phyloP scores from a whole-genome alignment of 2,797 vertebrate species.

The Pseudochaenichthys georgianus region DNA sequence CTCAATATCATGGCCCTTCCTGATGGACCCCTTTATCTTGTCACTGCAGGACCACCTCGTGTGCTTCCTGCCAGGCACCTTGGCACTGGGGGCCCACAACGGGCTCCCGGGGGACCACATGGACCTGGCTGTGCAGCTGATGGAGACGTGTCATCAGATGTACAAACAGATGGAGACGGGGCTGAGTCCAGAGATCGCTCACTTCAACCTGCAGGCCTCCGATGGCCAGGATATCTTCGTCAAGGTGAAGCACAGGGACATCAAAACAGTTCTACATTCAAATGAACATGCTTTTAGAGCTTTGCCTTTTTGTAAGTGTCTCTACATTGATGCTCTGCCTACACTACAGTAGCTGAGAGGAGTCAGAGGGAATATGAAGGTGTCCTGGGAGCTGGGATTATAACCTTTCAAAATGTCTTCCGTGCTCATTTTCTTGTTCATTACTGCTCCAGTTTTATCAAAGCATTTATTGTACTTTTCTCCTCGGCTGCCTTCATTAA shows the following conservation, averaged over 20 bases:
- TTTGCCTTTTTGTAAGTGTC: neutral
- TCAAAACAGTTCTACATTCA: neutral
- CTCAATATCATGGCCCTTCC: neutral
- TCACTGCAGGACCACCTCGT: constrained; percentile 93
- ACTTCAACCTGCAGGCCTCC: constrained; percentile 88
- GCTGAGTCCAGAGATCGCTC: constrained; percentile 94
- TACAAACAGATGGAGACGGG: constrained; percentile 95
- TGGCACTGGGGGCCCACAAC: constrained; percentile 93
- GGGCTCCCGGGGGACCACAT: constrained; percentile 92
- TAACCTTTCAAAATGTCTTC: constrained; percentile 23
- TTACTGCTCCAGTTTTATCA: constrained; percentile 34
- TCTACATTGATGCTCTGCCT: neutral
- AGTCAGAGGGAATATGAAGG: neutral
- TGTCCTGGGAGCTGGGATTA: constrained; percentile 19
- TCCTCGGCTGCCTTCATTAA: constrained; percentile 38
- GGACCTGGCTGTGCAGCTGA: constrained; percentile 91
- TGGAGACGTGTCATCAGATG: constrained; percentile 98
- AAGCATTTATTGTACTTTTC: neutral
- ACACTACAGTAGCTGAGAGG: neutral
- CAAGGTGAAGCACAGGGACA: constrained; percentile 84
- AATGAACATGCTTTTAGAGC: neutral
- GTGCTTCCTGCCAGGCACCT: constrained; percentile 95
- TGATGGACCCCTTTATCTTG: neutral
- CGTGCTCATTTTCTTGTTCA: constrained; percentile 44
- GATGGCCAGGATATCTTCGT: constrained; percentile 88